These are phyloP conservation scores for Lichenostomus cassidix DNA, from an alignment of 2,113 vertebrate genomes.

Conservation along the genomic window DNA sequence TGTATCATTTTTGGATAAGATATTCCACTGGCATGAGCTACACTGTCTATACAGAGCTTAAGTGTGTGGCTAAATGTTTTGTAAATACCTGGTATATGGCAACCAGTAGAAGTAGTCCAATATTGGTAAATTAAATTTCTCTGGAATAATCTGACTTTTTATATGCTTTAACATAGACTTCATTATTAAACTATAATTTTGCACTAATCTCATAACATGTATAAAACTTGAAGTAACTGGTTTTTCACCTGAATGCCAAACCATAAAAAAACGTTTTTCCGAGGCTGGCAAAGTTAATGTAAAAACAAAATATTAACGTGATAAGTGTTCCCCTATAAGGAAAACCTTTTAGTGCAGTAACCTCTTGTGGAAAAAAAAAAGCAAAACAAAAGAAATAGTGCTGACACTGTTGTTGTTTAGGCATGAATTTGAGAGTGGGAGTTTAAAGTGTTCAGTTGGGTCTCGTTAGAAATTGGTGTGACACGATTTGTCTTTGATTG, in stretches of 20 bases:
- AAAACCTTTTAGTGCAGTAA: neutral
- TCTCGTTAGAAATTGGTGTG: neutral
- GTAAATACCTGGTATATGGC: neutral
- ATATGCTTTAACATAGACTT: neutral
- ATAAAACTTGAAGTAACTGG: neutral
- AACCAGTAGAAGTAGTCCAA: neutral
- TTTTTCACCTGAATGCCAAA: neutral
- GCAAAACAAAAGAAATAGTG: neutral
- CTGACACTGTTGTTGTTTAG: accelerated
- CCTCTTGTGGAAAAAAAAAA: neutral
- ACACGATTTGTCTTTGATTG: neutral
- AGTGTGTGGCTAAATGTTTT: neutral
- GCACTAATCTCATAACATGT: neutral
- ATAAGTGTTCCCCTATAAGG: neutral
- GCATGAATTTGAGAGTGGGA: neutral
- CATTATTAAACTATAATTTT: neutral
- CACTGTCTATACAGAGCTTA: neutral
- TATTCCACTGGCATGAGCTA: neutral
- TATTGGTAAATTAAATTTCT: neutral
- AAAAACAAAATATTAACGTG: neutral
- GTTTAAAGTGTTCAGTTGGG: neutral
- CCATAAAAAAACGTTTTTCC: neutral
- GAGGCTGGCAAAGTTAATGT: neutral
- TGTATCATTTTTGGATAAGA: neutral
- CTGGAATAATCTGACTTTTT: neutral